Base-by-base conservation (phyloP, 2,888 invertebrate genomes). In the Polyommatus icarus region DNA sequence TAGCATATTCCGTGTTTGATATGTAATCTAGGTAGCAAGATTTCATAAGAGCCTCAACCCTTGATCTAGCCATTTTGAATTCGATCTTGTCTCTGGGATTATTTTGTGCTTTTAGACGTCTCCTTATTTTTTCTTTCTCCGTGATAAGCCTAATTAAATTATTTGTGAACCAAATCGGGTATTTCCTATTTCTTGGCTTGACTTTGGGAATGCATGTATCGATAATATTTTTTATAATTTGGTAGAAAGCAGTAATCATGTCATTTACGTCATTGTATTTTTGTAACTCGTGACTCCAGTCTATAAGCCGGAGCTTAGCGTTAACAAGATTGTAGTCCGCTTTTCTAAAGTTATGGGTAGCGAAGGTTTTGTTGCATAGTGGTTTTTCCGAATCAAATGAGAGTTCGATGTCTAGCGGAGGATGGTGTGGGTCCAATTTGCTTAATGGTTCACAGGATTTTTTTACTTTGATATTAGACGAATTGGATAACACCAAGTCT, bases 121-220 rank as follows among this genome's bases (percentile, higher is more conserved):
- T 32, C 8, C 78, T 76, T 15, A 59, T 61, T 50, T 71, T 78
- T n/a, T 78, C 76, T 54, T 78, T 77, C 40, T 77, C 61, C 7
- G 10, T 61, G 18, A 77, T 46, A 1, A 67, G 4, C 36, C 54
- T 59, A 24, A 71, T 76, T 15, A 76, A 15, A 12, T 46, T 57
- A 36, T 32, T 32, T 36, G 76, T 76, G 36, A 71, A 78, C 78
- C 76, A 78, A 0, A 57, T n/a, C 5, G 67, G 71, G 40, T 50
- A 29, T 29, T 76, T 76, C n/a, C 6, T 18, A 4, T 67, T 67
- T 24, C 18, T 59, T 15, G 71, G 36, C 24, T 59, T 78, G 8
- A 20, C 8, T 71, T 72, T 71, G 3, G 78, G 61, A 36, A 78
- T 20, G 1, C 32, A 20, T 8, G n/a, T 18, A 40, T 78, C 71